Conservation (phyloP, 1,140 invertebrate genomes). For the Potamilus streckersoni region DNA sequence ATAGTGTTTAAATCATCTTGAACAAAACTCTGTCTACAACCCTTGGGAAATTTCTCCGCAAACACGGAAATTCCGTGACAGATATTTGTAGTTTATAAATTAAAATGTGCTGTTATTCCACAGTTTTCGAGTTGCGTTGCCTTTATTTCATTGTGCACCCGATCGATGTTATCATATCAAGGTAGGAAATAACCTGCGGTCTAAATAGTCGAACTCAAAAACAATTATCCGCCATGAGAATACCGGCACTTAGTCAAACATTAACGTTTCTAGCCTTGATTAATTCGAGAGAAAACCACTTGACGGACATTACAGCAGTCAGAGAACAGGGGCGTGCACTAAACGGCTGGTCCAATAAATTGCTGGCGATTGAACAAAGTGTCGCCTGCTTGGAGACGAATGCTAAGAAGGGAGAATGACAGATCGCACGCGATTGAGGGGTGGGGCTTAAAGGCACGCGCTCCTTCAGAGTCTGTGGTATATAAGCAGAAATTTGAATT, state of each 20-base stretch:
- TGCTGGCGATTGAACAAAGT: too few species aligned
- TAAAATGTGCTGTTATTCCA: neutral
- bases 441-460: slow-evolving; percentile 14
- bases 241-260: neutral
- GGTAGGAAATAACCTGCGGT: slow-evolving; percentile 19
- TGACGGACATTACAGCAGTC: slow-evolving; percentile 9
- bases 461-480: slow-evolving; percentile 18
- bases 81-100: too few species aligned
- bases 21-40: too few species aligned
- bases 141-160: slow-evolving; percentile 10
- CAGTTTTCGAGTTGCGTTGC: slow-evolving; percentile 25
- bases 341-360: too few species aligned
- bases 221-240: slow-evolving; percentile 7
- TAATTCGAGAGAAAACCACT: slow-evolving; percentile 4
- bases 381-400: too few species aligned
- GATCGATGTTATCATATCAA: slow-evolving; percentile 17
- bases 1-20: too few species aligned
- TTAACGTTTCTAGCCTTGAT: too few species aligned
- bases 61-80: too few species aligned
- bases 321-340: too few species aligned
- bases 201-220: slow-evolving; percentile 18
- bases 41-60: too few species aligned
- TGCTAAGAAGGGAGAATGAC: slow-evolving; percentile 2
- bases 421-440: slow-evolving; percentile 28
- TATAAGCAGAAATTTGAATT: slow-evolving; percentile 23